Conservation (phyloP, 2,797 vertebrate species). For the Ctenosaura bakeri region DNA sequence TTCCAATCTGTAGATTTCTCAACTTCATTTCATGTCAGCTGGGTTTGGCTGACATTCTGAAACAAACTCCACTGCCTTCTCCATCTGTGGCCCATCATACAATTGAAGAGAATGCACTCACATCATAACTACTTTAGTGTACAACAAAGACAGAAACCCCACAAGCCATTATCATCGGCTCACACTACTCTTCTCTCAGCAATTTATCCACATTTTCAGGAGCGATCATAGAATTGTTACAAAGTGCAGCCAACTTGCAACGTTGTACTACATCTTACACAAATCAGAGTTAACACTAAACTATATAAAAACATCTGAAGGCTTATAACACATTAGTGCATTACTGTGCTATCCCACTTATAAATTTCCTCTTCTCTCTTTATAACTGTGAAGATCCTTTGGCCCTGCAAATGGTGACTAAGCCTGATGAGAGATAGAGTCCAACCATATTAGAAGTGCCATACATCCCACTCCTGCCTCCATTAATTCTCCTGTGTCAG, state of each 20-base stretch:
- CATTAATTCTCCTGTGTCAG: neutral
- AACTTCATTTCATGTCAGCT: neutral
- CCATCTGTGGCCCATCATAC: too few species aligned
- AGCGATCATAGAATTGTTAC: neutral
- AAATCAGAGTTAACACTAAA: neutral
- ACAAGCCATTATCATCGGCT: neutral
- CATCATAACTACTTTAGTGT: neutral
- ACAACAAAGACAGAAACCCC: neutral
- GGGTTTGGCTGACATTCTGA: neutral
- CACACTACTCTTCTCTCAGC: neutral
- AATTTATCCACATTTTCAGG: neutral
- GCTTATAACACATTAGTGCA: neutral
- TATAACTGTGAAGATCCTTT: neutral
- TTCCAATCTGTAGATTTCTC: neutral
- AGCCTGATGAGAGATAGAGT: neutral
- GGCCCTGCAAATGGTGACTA: neutral
- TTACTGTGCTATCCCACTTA: neutral
- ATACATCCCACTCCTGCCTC: neutral
- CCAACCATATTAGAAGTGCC: neutral
- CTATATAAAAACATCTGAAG: neutral
- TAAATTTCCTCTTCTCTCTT: neutral
- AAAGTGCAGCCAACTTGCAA: neutral
- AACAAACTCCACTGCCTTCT: neutral
- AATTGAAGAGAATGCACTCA: neutral
- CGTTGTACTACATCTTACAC: neutral